These are phyloP conservation scores for Spheniscus mendiculus DNA, from an alignment of 2,113 vertebrate species.

Conservation along the genomic window DNA sequence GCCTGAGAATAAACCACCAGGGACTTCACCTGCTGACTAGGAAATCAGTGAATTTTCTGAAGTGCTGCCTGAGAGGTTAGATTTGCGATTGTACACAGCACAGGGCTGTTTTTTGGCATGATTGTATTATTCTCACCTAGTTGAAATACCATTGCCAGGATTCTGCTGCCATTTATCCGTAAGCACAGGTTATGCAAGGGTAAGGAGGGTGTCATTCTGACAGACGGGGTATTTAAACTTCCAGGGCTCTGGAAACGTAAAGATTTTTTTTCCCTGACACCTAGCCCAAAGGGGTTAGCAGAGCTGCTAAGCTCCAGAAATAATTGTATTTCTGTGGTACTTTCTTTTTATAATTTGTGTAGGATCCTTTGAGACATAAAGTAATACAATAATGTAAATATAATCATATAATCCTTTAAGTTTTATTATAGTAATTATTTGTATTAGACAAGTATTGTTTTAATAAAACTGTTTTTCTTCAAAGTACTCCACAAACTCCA, in stretches of 20 bases:
- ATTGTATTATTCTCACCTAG: background rate
- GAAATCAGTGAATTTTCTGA: background rate
- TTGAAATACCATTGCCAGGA: background rate
- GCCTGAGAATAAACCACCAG: background rate
- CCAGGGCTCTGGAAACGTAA: background rate
- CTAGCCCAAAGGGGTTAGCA: background rate
- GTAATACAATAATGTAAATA: background rate
- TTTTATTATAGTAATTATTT: conserved; percentile 5
- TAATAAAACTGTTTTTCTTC: background rate
- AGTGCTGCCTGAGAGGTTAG: background rate
- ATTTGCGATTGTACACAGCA: background rate
- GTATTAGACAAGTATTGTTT: background rate
- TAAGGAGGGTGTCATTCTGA: background rate
- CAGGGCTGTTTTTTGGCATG: background rate
- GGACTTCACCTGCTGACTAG: background rate
- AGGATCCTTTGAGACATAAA: background rate
- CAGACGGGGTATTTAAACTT: background rate
- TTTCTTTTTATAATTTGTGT: background rate
- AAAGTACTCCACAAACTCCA: background rate
- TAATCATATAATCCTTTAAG: background rate
- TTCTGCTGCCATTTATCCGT: background rate
- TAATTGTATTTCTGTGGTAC: background rate
- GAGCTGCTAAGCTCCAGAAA: background rate
- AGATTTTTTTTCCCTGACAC: background rate
- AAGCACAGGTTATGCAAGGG: background rate